Evolutionary conservation across 2,888 invertebrate genomes (phyloP).

Genomic region (Chironomus riparius): DNA sequence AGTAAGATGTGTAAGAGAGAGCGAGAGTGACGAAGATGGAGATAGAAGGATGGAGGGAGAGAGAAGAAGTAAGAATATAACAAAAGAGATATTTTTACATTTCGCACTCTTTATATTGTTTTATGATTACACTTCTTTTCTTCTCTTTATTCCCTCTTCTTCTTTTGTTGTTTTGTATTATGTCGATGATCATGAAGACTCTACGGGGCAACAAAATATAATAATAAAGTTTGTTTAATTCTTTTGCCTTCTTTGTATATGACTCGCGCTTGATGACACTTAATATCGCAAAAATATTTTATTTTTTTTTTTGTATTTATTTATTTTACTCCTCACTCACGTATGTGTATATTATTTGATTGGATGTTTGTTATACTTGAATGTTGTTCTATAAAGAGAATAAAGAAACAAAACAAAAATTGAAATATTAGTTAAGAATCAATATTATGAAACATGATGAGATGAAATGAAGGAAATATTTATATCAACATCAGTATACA

Average conservation of each 20-base stretch:
- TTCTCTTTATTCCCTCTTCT: not conserved
- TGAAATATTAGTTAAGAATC: too few relatives aligned
- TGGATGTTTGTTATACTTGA: too few relatives aligned
- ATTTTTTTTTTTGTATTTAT: not conserved
- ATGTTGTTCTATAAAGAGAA: too few relatives aligned
- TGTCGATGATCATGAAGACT: not conserved
- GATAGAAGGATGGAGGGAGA: not conserved
- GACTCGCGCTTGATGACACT: not conserved
- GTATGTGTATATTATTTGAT: not conserved
- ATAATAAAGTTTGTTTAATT: not conserved
- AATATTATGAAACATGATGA: too few relatives aligned
- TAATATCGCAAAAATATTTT: too few relatives aligned
- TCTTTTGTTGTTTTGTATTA: not conserved
- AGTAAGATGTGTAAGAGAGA: too few relatives aligned
- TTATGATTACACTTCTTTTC: not conserved
- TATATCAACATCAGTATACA: too few relatives aligned
- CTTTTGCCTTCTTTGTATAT: not conserved
- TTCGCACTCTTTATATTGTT: not conserved
- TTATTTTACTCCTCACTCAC: not conserved
- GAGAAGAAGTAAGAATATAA: too few relatives aligned
- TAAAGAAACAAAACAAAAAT: too few relatives aligned
- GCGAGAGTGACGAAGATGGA: not conserved
- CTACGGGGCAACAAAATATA: not conserved
- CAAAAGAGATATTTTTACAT: not conserved
- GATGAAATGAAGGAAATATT: too few relatives aligned